Base-by-base conservation (phyloP, 1,140 invertebrate species). In the Drosophila yakuba region DNA sequence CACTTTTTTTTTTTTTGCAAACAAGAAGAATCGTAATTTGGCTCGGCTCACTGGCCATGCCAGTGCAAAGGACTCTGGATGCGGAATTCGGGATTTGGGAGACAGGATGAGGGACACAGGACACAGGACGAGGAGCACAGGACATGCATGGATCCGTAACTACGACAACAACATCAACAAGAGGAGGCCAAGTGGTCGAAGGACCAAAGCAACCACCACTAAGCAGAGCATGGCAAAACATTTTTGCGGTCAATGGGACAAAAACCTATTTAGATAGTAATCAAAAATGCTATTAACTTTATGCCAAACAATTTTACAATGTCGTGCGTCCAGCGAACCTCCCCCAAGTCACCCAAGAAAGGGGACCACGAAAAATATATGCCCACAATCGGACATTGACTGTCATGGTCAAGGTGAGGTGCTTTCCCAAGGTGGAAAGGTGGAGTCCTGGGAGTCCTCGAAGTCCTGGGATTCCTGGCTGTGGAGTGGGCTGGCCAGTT, bases 211-310 rank as follows among this genome's bases (percentile, higher is more conserved):
- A 52, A 56, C 57, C 51, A 44, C 43, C 43, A 58, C 76, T 44
- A 58, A 68, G 60, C 41, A 73, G 57, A 74, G 61, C 77, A 50
- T 55, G 41, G 69, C 69, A 57, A 80, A 80, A 80, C 72, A 80
- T 80, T 81, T 80, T 81, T 81, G 79, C 81, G 79, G 79, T 81
- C 79, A 81, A 81, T 81, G 79, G 79, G 73, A 81, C 74, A 81
- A 81, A 81, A 81, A 81, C 79, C 79, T 81, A 81, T 81, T 81
- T 81, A 81, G 79, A 81, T 81, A 81, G 79, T 81, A 81, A 81
- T 81, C 79, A 81, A 81, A 81, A 81, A 81, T 81, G 79, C 79
- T 81, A 81, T 81, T 81, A 81, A 81, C 79, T 81, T 81, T 82
- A 81, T 81, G 79, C 78, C 79, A 81, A 81, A 77, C 81, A 81